These are phyloP conservation scores for Spea bombifrons DNA, from an alignment of 2,113 vertebrate species.

Conservation along the genomic window DNA sequence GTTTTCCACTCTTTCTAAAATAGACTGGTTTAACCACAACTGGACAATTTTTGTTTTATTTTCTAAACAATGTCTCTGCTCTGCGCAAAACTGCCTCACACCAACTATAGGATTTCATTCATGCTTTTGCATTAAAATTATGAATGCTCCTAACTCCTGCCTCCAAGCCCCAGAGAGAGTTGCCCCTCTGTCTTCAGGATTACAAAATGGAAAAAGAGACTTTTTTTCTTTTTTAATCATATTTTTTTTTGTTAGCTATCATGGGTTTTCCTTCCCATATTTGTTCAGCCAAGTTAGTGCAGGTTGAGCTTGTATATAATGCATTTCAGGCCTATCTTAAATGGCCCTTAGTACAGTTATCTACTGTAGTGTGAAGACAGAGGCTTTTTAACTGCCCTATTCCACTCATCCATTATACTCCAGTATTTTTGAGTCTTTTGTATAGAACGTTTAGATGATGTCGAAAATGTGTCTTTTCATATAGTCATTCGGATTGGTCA, in stretches of 20 bases:
- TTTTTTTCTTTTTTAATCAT: conserved; percentile 20
- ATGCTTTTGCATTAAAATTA: conserved; percentile 79
- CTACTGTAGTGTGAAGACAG: conserved; percentile 21
- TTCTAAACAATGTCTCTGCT: conserved; percentile 81
- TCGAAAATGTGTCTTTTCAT: neutral
- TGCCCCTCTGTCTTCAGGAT: conserved; percentile 60
- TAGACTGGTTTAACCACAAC: conserved; percentile 78
- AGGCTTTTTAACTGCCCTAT: conserved; percentile 1
- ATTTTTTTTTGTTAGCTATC: conserved; percentile 59
- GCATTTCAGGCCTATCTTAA: conserved; percentile 5
- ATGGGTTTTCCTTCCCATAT: conserved; percentile 48
- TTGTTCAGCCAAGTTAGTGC: conserved; percentile 51
- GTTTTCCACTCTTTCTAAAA: conserved; percentile 62
- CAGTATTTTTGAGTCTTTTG: neutral
- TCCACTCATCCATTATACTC: conserved; percentile 1
- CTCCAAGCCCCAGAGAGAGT: conserved; percentile 62
- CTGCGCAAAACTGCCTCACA: conserved; percentile 83
- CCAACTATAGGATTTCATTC: conserved; percentile 76
- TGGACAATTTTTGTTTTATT: conserved; percentile 74
- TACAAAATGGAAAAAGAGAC: conserved; percentile 58
- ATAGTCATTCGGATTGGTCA: neutral
- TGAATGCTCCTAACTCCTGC: conserved; percentile 77
- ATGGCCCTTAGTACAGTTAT: conserved; percentile 17
- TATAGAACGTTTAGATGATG: conserved; percentile 2
- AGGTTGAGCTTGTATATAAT: conserved; percentile 25